These are phyloP conservation scores for Drosophila multiciliata DNA, from an alignment of 2,888 invertebrate genomes.

Conservation along the genomic window DNA sequence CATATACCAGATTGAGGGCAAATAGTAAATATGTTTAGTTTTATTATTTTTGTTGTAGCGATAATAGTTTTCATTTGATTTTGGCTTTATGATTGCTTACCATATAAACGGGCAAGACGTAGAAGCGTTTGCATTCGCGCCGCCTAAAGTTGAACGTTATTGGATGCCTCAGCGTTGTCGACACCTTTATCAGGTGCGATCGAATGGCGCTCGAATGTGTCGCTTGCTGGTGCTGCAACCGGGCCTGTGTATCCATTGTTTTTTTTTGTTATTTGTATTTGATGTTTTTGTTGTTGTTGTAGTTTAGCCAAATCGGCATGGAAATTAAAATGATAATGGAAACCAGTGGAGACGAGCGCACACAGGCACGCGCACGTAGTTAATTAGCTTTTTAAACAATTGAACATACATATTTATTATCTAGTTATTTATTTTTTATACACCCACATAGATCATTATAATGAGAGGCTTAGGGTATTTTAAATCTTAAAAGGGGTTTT, in stretches of 20 bases:
- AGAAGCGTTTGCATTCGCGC: slow-evolving; percentile 76
- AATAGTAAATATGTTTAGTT: neutral
- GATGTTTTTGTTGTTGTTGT: slow-evolving; percentile 28
- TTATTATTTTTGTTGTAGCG: slow-evolving; percentile 23
- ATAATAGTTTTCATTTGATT: slow-evolving; percentile 32
- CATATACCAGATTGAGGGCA: slow-evolving; percentile 24
- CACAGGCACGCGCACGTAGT: slow-evolving; percentile 49
- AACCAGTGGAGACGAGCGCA: slow-evolving; percentile 31
- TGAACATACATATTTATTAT: slow-evolving; percentile 48
- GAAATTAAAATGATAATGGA: slow-evolving; percentile 53
- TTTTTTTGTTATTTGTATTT: slow-evolving; percentile 11
- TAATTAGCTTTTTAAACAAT: slow-evolving; percentile 63
- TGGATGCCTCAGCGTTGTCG: slow-evolving; percentile 66
- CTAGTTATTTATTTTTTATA: slow-evolving; percentile 13
- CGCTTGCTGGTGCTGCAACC: slow-evolving; percentile 68
- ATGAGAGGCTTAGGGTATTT: neutral
- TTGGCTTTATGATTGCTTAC: slow-evolving; percentile 60
- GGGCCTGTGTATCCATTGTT: slow-evolving; percentile 54
- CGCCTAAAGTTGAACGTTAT: slow-evolving; percentile 75
- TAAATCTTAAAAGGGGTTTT: neutral
- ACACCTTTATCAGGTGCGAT: slow-evolving; percentile 77
- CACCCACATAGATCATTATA: slow-evolving; percentile 7
- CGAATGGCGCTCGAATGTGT: slow-evolving; percentile 82
- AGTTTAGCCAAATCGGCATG: slow-evolving; percentile 41
- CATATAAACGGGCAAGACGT: slow-evolving; percentile 76